phyloP scores from a whole-genome alignment of 2,113 vertebrate species.

The Bagarius yarrelli region DNA sequence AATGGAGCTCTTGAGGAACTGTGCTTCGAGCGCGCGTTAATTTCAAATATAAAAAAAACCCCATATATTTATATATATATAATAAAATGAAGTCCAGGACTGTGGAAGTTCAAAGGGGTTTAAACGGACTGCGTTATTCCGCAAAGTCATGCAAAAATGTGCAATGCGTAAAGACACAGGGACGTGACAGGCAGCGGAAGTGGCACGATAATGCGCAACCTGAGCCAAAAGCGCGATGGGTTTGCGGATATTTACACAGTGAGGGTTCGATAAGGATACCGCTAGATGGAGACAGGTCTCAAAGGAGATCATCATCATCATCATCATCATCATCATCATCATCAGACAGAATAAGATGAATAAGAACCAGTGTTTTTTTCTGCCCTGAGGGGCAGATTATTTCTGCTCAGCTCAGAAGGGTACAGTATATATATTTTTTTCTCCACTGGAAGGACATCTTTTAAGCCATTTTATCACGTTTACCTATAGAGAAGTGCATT shows the following conservation, averaged over 20 bases:
- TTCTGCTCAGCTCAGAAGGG: neutral
- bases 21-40: slow-evolving; percentile 4
- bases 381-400: neutral
- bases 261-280: slow-evolving; percentile 29
- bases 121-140: neutral
- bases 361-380: no score
- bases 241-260: slow-evolving; percentile 25
- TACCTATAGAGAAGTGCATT: neutral
- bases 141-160: neutral
- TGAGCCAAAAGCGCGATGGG: neutral
- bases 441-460: neutral
- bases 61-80: no score
- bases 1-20: slow-evolving; percentile 29
- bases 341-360: neutral
- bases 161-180: neutral
- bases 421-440: neutral
- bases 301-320: slow-evolving; percentile 21
- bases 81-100: neutral
- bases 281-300: slow-evolving; percentile 62
- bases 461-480: neutral
- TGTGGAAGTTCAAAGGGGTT: neutral
- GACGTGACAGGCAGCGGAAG: neutral
- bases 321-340: neutral
- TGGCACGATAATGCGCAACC: slow-evolving; percentile 1
- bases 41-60: neutral